Base-by-base conservation (phyloP, 2,888 invertebrate species). In the Tenodera sinensis region DNA sequence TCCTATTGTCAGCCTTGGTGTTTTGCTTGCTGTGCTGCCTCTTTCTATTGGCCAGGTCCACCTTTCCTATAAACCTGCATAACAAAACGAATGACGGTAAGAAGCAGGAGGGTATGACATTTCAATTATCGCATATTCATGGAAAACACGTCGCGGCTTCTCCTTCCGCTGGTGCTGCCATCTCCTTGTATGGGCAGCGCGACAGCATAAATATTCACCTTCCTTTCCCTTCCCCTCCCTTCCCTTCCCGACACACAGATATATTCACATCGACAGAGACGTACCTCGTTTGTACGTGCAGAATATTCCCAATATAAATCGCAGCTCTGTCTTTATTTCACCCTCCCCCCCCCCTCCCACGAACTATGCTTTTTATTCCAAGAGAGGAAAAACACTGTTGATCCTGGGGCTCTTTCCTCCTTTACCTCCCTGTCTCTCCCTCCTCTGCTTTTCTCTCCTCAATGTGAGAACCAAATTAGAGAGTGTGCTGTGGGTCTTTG, bases 81-180 rank as follows among this genome's bases (percentile, higher is more conserved):
- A 71, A 71, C 54, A 71, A 71, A 25, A 71, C 25, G 54, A 25
- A 71, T 15, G 20, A 71, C 54, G 54, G 54, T 71, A 71, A 71
- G 54, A 71, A 71, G 54, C 54, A 84, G 7, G 34, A 34, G 84
- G 84, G 27, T 34, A 85, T 85, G 85, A 85, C 85, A 85, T 85
- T 85, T 85, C 85, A 85, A 85, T 85, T 85, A 85, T 85, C 85
- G 42, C 85, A 54, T 85, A 85, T 85, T 85, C 85, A 85, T 85
- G 85, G 85, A 47, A 85, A 85, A 27, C 54, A 71, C 54, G 54
- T 71, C 54, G 54, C 25, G 25, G 54, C 54, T 4, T 20, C 54
- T 54, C 15, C 54, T 54, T 15, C 54, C 15, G 15, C 54, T 4
- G 2, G 3, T 30, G 30, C 15, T 27, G 42, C 20, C 85, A 1